Base-by-base conservation (phyloP, 23 tunicate genomes). In the Oikopleura dioica region DNA sequence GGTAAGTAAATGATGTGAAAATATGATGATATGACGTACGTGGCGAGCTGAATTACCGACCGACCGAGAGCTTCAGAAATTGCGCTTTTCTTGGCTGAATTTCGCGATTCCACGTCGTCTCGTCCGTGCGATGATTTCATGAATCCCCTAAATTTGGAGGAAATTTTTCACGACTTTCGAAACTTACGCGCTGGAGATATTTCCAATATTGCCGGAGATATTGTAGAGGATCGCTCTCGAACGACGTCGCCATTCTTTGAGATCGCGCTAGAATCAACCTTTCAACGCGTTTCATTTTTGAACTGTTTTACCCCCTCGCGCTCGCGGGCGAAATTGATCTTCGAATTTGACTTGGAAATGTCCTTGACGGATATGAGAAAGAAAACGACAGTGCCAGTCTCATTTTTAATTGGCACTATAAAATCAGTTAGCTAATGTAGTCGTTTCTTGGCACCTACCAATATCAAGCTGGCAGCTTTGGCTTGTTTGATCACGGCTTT, bases 1-100 rank as follows among this genome's bases (percentile, higher is more conserved):
- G n/a, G n/a, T n/a, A n/a, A n/a, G n/a, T n/a, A n/a, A n/a, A n/a
- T n/a, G n/a, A n/a, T n/a, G n/a, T n/a, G n/a, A n/a, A n/a, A n/a
- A n/a, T n/a, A n/a, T n/a, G n/a, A n/a, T n/a, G n/a, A n/a, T n/a
- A n/a, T n/a, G n/a, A 63, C 72, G 26, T 63, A 63, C 72, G 72
- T 63, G 30, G 72, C 72, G 26, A 63, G 72, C 72, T 63, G 72
- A 63, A 63, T 63, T 63, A 63, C 72, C 72, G 72, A 63, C 72
- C 72, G 72, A 28, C 72, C 72, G 26, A 63, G 72, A 4, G 72
- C 72, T 12, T 63, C 26, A 63, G 30, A 12, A 28, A 63, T 63
- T 12, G 26, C 16, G 33, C 26, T 63, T 24, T 31, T 31, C 5
- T 28, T 28, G 30, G 72, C 30, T 24, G 33, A 24, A 24, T 63